A percentile compares a stretch with the other conserved stretches of the same genome.
Evolutionary conservation across 1,140 invertebrate genomes (phyloP).

Genomic region (Theocolax elegans): DNA sequence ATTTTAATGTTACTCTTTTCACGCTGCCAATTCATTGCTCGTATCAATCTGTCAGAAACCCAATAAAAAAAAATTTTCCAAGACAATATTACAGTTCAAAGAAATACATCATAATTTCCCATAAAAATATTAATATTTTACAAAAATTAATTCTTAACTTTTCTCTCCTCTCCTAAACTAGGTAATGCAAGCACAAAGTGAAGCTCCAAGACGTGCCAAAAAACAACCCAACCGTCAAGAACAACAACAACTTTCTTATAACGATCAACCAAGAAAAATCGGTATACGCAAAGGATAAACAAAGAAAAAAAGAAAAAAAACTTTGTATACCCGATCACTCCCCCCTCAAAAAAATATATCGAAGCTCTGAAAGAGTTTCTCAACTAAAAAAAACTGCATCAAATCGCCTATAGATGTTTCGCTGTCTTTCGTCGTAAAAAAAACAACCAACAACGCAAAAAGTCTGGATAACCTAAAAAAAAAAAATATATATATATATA

Average conservation of each 20-base stretch:
- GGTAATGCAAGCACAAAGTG: too few species aligned
- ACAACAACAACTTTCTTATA: constrained; percentile 15
- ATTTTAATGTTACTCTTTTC: too few species aligned
- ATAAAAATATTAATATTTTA: too few species aligned
- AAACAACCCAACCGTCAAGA: too few species aligned
- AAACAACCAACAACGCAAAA: neutral
- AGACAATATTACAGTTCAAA: too few species aligned
- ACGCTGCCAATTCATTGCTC: too few species aligned
- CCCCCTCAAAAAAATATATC: neutral
- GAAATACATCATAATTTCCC: too few species aligned
- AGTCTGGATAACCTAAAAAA: constrained; percentile 7
- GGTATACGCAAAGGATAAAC: neutral
- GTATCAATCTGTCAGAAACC: too few species aligned
- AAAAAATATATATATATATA: constrained; percentile 12
- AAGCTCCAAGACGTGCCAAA: constrained; percentile 21
- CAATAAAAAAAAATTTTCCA: too few species aligned
- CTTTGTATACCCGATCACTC: neutral
- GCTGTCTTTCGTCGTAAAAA: constrained; percentile 13
- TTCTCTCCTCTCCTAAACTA: too few species aligned
- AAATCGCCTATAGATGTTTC: constrained; percentile 24
- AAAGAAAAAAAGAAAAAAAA: neutral
- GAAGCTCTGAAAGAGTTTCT: neutral
- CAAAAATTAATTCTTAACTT: too few species aligned
- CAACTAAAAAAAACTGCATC: neutral
- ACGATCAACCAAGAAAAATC: neutral